Conservation (phyloP, 2,797 vertebrate genomes). For the Anableps anableps region DNA sequence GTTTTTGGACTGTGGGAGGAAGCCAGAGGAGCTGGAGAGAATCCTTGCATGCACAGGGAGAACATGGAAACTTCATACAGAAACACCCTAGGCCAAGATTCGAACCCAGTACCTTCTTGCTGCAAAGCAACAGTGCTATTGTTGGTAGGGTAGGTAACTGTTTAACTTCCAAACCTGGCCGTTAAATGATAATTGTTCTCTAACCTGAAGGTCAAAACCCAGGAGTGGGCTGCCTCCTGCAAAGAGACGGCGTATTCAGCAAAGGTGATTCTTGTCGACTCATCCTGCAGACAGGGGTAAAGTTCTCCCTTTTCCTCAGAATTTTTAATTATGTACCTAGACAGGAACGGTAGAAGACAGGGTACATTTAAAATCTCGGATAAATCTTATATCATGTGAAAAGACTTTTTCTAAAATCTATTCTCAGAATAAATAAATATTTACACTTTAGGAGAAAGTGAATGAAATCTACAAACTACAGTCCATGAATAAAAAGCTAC, state of each 20-base stretch:
- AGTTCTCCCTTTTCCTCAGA: conserved; percentile 73
- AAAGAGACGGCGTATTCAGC: conserved; percentile 84
- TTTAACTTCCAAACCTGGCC: conserved; percentile 3
- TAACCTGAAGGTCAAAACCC: conserved; percentile 93
- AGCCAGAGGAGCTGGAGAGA: too few species aligned
- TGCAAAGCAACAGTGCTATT: too few species aligned
- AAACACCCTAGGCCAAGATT: too few species aligned
- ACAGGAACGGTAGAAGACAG: conserved; percentile 31
- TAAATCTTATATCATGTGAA: background rate
- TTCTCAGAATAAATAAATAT: background rate
- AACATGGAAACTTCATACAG: too few species aligned
- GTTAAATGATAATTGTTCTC: conserved; percentile 25
- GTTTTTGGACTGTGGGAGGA: too few species aligned
- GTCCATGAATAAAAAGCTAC: background rate
- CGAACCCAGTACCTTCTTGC: too few species aligned
- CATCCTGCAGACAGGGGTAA: conserved; percentile 88
- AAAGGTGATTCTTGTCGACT: conserved; percentile 83
- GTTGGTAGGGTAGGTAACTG: background rate
- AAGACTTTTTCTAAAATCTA: background rate
- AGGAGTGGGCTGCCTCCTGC: conserved; percentile 79
- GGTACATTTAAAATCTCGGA: background rate
- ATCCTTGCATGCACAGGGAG: too few species aligned
- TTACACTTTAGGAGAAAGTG: background rate
- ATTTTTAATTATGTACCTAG: conserved; percentile 82
- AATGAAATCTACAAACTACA: background rate